A percentile compares a stretch with the other conserved stretches of the same genome.
phyloP scores from a whole-genome alignment of 1,140 invertebrate species.

The Aethina tumida region DNA sequence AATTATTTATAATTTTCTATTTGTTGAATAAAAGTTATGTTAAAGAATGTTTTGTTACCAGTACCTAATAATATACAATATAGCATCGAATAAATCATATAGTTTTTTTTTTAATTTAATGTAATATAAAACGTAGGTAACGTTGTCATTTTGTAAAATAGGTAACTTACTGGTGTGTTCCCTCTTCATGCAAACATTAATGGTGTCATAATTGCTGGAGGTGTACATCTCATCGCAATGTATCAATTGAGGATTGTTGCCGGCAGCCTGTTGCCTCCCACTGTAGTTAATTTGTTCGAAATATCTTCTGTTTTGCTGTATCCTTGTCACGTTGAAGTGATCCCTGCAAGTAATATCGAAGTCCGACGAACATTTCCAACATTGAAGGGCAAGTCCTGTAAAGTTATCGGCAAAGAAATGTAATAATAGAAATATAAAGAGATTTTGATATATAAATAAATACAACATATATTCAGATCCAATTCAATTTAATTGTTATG shows the following conservation, averaged over 20 bases:
- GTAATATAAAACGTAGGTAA: not conserved
- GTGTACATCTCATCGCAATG: slow-evolving; percentile 24
- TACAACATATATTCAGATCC: no score
- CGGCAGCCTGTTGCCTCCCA: slow-evolving; percentile 9
- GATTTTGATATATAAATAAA: no score
- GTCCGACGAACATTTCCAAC: slow-evolving; percentile 64
- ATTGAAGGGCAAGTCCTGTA: slow-evolving; percentile 51
- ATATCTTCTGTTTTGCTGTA: slow-evolving; percentile 49
- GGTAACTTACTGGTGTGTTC: slow-evolving; percentile 16
- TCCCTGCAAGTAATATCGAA: slow-evolving; percentile 57
- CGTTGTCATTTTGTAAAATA: not conserved
- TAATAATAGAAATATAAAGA: no score
- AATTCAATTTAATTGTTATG: no score
- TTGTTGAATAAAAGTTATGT: no score
- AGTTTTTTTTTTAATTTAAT: no score
- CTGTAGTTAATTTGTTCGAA: slow-evolving; percentile 25
- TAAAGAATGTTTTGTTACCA: no score
- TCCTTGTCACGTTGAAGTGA: slow-evolving; percentile 52
- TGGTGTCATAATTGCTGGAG: slow-evolving; percentile 26
- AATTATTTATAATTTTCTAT: no score
- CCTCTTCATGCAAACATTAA: slow-evolving; percentile 20
- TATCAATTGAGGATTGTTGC: slow-evolving; percentile 12
- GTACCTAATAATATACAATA: no score
- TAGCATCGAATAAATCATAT: no score
- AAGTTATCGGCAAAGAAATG: no score